Conservation (phyloP, 2,113 vertebrate genomes). For the Xiphophorus couchianus region DNA sequence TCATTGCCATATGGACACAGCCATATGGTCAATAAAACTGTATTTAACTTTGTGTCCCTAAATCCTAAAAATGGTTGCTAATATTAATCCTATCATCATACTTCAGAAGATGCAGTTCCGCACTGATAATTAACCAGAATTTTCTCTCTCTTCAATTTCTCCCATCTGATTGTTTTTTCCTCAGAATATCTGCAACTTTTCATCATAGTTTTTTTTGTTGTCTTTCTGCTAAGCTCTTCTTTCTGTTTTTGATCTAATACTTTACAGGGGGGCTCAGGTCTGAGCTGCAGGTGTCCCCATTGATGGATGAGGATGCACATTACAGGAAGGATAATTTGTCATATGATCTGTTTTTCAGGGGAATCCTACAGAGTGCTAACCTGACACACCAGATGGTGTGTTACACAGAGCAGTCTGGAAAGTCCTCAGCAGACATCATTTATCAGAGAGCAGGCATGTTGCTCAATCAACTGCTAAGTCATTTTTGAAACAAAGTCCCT, state of each 20-base stretch:
- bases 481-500: background rate
- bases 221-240: background rate
- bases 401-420: background rate
- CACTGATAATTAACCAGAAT: too few species aligned
- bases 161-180: background rate
- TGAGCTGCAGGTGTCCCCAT: background rate
- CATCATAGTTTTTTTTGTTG: background rate
- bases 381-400: constrained; percentile 8
- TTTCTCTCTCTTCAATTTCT: background rate
- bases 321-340: background rate
- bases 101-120: too few species aligned
- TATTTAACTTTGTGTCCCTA: too few species aligned
- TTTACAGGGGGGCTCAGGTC: background rate
- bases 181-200: background rate
- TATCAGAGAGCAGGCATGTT: background rate
- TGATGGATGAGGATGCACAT: background rate
- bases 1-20: too few species aligned
- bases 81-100: too few species aligned
- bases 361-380: background rate
- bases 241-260: background rate
- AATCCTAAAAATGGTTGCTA: too few species aligned
- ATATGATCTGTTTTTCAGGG: background rate
- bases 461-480: background rate
- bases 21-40: too few species aligned
- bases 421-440: background rate